Base-by-base conservation (phyloP, 1,140 invertebrate genomes). In the Zaprionus vittiger region DNA sequence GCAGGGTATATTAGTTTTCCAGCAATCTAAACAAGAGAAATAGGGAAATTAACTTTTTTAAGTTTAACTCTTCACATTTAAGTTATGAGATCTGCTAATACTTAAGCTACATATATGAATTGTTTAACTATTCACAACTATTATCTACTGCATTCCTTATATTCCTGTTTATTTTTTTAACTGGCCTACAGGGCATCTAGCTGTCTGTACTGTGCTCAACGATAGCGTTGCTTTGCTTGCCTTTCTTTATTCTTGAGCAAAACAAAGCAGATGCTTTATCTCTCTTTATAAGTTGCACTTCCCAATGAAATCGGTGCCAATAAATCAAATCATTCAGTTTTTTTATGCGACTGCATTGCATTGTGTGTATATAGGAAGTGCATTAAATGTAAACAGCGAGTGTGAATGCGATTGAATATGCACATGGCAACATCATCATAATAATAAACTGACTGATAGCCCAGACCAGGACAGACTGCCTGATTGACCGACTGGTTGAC, bases 281-380 rank as follows among this genome's bases (percentile, higher is more conserved):
- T 73, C 28, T 55, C 22, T 55, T 55, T 56, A 61, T 55, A 73
- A 66, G 31, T 28, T 20, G 49, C 49, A 63, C 12, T 38, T 62
- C 15, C 52, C 47, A 77, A 47, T 67, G 31, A 20, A 66, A 77
- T 73, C 76, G 63, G 60, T 37, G 24, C 54, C 66, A 28, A 69
- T 75, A 70, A 61, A 71, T 70, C 72, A 69, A 47, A 70, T 57
- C 26, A 49, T 49, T 9, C 63, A 31, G 49, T 54, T 69, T 60
- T 60, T 69, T 54, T 57, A 49, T 57, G 47, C 17, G 44, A 28
- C n/a, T 61, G 41, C 41, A 47, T 44, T 2, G n/a, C 17, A 52
- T 70, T 11, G 26, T 38, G 81, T 79, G 81, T 79, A 87, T 79
- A 87, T 84, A 87, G 83, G 84, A 87, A 87, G 64, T 81, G 38